phyloP scores from a whole-genome alignment of 2,797 vertebrate species.

The Notolabrus celidotus region DNA sequence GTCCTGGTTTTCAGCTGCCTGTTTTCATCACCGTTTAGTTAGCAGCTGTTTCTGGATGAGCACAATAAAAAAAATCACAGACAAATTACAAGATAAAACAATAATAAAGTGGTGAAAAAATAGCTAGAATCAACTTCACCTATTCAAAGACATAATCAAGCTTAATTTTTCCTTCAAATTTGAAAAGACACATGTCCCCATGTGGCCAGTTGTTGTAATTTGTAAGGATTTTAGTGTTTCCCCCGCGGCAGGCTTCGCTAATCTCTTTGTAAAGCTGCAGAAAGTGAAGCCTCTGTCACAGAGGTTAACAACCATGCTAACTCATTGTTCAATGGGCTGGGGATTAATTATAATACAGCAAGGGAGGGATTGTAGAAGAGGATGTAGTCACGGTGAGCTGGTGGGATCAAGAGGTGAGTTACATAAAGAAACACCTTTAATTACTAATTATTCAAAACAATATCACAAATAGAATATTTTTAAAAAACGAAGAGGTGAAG shows the following conservation, averaged over 20 bases:
- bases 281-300: constrained; percentile 31
- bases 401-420: constrained; percentile 11
- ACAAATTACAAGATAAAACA: not conserved
- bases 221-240: constrained; percentile 7
- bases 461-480: not conserved
- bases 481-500: no score
- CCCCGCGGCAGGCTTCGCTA: constrained; percentile 16
- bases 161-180: not conserved
- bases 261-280: constrained; percentile 43
- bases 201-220: constrained; percentile 9
- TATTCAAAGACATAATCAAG: not conserved
- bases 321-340: constrained; percentile 33
- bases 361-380: constrained; percentile 6
- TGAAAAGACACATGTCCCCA: not conserved
- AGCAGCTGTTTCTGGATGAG: constrained; percentile 31
- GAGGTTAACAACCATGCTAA: constrained; percentile 50
- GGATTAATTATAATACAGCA: constrained; percentile 45
- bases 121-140: not conserved
- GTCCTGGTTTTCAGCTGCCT: constrained; percentile 26
- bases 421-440: not conserved
- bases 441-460: not conserved
- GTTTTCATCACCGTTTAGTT: constrained; percentile 44
- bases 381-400: not conserved
- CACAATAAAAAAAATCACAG: not conserved
- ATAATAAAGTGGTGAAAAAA: not conserved